These are phyloP conservation scores for Triplophysa yarkandensis DNA, from an alignment of 2,797 vertebrate species.

Conservation along the genomic window DNA sequence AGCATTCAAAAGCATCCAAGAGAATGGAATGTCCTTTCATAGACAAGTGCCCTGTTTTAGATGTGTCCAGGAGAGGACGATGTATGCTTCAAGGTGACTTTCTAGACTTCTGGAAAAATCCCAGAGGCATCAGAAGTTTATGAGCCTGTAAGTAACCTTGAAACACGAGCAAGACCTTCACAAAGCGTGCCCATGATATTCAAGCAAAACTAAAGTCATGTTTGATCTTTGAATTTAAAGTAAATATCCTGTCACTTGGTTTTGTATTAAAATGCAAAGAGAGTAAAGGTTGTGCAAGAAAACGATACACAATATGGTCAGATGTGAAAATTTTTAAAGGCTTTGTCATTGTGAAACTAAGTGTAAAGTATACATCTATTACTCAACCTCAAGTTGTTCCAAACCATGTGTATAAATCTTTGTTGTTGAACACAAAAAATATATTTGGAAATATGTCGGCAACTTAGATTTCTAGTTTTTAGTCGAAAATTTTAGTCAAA, in stretches of 20 bases:
- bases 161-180: conserved; percentile 38
- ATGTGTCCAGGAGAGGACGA: conserved; percentile 41
- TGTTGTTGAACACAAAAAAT: no score
- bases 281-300: background rate
- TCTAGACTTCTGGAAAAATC: conserved; percentile 46
- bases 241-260: background rate
- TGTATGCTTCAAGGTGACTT: conserved; percentile 56
- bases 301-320: no score
- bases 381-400: no score
- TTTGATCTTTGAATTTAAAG: conserved; percentile 8
- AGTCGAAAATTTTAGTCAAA: no score
- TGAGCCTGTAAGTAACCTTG: conserved; percentile 47
- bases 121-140: conserved; percentile 50
- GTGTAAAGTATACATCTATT: no score
- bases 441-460: no score
- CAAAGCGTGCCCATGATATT: conserved; percentile 42
- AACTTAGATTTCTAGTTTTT: no score
- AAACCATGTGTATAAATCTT: no score
- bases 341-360: no score
- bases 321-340: no score
- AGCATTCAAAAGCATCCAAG: background rate
- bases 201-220: background rate
- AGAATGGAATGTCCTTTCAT: conserved; percentile 9
- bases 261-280: background rate
- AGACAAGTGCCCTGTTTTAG: conserved; percentile 27